phyloP scores from a whole-genome alignment of 2,888 invertebrate species.

The Ennomos fuscantarius region DNA sequence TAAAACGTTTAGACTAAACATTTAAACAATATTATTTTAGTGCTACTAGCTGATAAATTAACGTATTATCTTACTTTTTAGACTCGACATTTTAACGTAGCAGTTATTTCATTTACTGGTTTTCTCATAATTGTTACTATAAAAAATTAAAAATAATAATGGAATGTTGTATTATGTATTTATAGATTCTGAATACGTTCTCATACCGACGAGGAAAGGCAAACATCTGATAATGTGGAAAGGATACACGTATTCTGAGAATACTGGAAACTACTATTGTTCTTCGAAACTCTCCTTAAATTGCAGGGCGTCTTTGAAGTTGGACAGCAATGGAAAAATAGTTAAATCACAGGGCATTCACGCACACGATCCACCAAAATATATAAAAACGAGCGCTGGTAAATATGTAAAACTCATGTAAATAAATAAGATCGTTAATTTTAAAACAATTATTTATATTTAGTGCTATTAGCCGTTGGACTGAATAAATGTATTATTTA shows the following conservation, averaged over 20 bases:
- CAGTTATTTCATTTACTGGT: no score
- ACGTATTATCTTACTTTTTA: no score
- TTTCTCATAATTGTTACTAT: no score
- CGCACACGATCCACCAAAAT: conserved; percentile 25
- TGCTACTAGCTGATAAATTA: no score
- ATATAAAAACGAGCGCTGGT: conserved; percentile 18
- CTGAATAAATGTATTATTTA: no score
- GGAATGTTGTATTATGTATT: not conserved
- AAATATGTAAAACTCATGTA: conserved; percentile 14
- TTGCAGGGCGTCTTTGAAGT: conserved; percentile 47
- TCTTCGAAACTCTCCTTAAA: conserved; percentile 4
- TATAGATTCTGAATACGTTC: not conserved
- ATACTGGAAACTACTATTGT: conserved; percentile 23
- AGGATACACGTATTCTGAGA: conserved; percentile 26
- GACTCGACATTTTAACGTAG: no score
- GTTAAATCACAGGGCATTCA: conserved; percentile 24
- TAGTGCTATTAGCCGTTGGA: no score
- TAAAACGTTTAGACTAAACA: conserved; percentile 1
- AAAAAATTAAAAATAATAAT: no score
- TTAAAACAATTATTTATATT: no score
- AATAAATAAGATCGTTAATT: no score
- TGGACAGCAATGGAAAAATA: conserved; percentile 36
- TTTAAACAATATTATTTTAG: no score
- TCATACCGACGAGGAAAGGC: conserved; percentile 8
- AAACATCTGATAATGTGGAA: conserved; percentile 21